These are phyloP conservation scores for Rotaria sp. DNA, from an alignment of 2,888 invertebrate genomes.

Conservation along the genomic window DNA sequence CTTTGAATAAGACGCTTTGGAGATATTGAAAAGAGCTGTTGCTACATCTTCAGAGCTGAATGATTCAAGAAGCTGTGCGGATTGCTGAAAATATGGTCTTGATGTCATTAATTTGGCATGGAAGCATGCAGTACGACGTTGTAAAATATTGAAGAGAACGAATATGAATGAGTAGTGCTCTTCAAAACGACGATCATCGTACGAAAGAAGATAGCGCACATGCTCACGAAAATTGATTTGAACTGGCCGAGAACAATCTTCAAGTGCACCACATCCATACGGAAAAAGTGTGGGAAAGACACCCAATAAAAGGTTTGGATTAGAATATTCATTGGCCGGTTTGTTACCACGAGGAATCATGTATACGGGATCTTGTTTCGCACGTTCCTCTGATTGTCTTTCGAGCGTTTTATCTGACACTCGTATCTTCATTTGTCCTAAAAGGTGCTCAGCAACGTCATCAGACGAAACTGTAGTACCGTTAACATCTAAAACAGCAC, in stretches of 20 bases:
- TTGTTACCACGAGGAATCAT: neutral
- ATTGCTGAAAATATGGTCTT: neutral
- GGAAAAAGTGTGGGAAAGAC: neutral
- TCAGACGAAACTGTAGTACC: neutral
- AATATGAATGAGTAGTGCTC: neutral
- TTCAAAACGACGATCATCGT: neutral
- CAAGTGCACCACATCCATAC: neutral
- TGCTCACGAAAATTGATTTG: neutral
- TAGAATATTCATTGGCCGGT: constrained; percentile 1
- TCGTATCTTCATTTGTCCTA: neutral
- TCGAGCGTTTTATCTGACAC: no score
- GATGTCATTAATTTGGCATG: neutral
- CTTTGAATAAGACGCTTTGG: neutral
- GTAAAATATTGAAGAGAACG: neutral
- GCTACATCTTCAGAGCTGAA: neutral
- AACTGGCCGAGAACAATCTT: neutral
- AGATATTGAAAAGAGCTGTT: neutral
- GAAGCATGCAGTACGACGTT: neutral
- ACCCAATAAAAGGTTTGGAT: constrained; percentile 16
- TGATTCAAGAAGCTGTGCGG: neutral
- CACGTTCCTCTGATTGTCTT: neutral
- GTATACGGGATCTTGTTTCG: neutral
- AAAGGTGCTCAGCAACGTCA: neutral
- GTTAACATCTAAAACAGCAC: neutral
- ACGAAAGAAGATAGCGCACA: neutral